Evolutionary conservation across 2,797 vertebrate genomes (phyloP).

Genomic region (Melanotaenia parkinsoni): DNA sequence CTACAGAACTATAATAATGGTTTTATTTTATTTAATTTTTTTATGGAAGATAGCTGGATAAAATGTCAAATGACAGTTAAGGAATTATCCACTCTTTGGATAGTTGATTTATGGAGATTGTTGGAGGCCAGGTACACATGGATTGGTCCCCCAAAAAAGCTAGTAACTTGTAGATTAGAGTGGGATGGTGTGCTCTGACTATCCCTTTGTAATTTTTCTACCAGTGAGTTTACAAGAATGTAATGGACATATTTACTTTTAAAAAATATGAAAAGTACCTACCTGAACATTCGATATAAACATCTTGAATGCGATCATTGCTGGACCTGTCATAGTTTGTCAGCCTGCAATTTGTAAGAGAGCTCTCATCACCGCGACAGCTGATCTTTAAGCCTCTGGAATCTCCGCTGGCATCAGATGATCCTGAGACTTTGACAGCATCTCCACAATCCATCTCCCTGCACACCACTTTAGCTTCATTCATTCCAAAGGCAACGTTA

Average conservation of each 20-base stretch:
- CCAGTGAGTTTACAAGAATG: not conserved
- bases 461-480: slow-evolving; percentile 75
- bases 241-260: not conserved
- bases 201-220: too few relatives aligned
- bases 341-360: slow-evolving; percentile 58
- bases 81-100: too few relatives aligned
- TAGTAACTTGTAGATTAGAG: not conserved
- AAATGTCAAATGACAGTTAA: not conserved
- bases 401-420: slow-evolving; percentile 30
- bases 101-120: too few relatives aligned
- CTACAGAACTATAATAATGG: too few relatives aligned
- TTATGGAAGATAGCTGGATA: not conserved
- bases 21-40: not conserved
- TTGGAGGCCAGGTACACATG: not conserved
- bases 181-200: too few relatives aligned
- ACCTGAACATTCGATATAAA: slow-evolving; percentile 68
- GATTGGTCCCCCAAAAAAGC: not conserved
- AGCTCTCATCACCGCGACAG: slow-evolving; percentile 57
- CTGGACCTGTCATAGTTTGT: slow-evolving; percentile 11
- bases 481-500: slow-evolving; percentile 58
- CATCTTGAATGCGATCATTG: slow-evolving; percentile 25
- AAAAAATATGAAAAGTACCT: not conserved
- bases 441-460: slow-evolving; percentile 77
- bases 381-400: slow-evolving; percentile 39
- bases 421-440: slow-evolving; percentile 14